phyloP scores from a whole-genome alignment of 2,888 invertebrate species.

The Macaria liturata region DNA sequence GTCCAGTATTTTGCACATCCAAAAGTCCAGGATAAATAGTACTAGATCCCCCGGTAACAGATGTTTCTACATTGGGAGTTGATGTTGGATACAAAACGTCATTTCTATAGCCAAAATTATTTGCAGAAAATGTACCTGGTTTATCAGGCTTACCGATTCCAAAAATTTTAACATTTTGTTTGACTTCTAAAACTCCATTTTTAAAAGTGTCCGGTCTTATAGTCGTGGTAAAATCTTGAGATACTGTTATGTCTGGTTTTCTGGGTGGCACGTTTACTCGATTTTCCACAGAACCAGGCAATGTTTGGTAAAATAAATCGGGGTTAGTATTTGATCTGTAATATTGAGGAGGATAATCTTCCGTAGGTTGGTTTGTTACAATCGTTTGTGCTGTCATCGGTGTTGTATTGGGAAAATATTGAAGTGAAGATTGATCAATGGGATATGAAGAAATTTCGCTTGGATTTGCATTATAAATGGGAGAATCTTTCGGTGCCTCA shows the following conservation, averaged over 20 bases:
- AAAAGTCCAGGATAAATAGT: too few relatives aligned
- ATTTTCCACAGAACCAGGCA: conserved; percentile 7
- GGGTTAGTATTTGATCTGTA: conserved; percentile 15
- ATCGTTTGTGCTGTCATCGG: conserved; percentile 30
- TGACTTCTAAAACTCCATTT: conserved; percentile 15
- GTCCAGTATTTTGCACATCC: conserved; percentile 1
- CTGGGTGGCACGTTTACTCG: background rate
- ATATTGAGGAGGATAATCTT: conserved; percentile 7
- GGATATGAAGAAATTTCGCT: background rate
- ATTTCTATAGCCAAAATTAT: background rate
- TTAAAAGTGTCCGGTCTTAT: conserved; percentile 5
- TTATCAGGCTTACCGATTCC: conserved; percentile 14
- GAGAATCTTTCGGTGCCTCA: background rate
- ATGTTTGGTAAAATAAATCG: conserved; percentile 3
- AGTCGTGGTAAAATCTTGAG: conserved; percentile 22
- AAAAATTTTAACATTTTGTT: conserved; percentile 23
- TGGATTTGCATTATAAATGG: background rate
- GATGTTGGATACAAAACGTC: background rate
- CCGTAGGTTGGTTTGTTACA: background rate
- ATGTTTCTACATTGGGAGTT: background rate
- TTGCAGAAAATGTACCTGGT: background rate
- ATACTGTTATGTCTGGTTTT: conserved; percentile 9
- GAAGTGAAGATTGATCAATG: background rate
- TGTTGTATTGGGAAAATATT: conserved; percentile 33
- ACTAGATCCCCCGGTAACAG: background rate